Conservation (phyloP, 1,140 invertebrate species). For the Globodera rostochiensis region DNA sequence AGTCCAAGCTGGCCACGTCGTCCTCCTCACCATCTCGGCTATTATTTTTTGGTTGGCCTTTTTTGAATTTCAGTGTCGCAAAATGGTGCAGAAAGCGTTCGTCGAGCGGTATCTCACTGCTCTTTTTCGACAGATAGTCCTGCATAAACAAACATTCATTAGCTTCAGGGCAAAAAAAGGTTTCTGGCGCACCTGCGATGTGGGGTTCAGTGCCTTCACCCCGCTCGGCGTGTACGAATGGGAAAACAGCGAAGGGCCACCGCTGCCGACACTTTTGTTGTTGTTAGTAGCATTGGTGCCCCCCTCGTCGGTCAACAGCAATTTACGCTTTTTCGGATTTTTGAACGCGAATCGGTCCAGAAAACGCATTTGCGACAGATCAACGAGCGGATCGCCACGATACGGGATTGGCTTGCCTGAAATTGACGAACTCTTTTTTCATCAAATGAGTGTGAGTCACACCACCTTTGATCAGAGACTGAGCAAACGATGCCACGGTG, state of each 20-base stretch:
- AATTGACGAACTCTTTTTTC: constrained; percentile 26
- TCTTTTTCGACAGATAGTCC: constrained; percentile 75
- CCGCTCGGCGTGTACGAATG: constrained; percentile 41
- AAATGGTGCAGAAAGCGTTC: constrained; percentile 76
- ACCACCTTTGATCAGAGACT: constrained; percentile 76
- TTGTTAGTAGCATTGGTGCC: background rate
- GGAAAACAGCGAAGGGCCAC: constrained; percentile 13
- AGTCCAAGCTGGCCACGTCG: constrained; percentile 80
- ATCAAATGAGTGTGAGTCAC: constrained; percentile 19
- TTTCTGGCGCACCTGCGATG: constrained; percentile 47
- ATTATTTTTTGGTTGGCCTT: constrained; percentile 17
- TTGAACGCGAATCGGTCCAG: constrained; percentile 92
- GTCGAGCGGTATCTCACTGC: constrained; percentile 77
- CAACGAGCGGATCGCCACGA: constrained; percentile 85
- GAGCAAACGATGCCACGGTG: constrained; percentile 83
- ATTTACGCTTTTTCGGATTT: constrained; percentile 80
- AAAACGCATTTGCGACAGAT: constrained; percentile 85
- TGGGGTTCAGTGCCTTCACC: constrained; percentile 28
- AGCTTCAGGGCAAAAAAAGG: background rate
- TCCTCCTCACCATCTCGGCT: constrained; percentile 69
- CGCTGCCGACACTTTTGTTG: background rate
- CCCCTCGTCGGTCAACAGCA: background rate
- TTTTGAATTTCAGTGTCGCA: constrained; percentile 54
- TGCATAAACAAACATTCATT: constrained; percentile 17
- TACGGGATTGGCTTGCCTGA: constrained; percentile 73